Conservation (phyloP, 2,888 invertebrate species). For the Corbicula japonica region DNA sequence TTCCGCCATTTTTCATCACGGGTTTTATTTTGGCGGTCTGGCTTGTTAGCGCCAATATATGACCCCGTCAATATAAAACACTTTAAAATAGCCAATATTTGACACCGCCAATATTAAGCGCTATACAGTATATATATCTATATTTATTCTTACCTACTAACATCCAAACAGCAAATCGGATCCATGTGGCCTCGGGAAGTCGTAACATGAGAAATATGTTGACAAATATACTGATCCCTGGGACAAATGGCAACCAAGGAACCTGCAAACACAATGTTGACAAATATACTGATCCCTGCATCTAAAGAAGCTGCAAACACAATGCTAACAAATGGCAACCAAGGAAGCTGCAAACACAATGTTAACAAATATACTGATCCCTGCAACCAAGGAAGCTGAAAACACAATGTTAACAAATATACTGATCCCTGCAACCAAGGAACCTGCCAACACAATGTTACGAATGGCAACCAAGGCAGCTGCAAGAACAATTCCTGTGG, state of each 20-base stretch:
- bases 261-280: conserved; percentile 93
- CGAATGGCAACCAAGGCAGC: too few relatives aligned
- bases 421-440: not conserved
- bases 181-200: conserved; percentile 93
- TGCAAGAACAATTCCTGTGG: too few relatives aligned
- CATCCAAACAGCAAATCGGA: conserved; percentile 94
- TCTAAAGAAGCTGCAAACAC: conserved; percentile 91
- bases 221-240: conserved; percentile 92
- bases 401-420: not conserved
- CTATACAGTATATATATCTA: not conserved
- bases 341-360: conserved; percentile 90
- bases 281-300: conserved; percentile 94
- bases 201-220: conserved; percentile 95
- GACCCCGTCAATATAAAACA: not conserved
- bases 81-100: not conserved
- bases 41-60: not conserved
- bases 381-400: not conserved
- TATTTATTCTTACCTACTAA: conserved; percentile 88
- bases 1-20: not conserved
- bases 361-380: not conserved
- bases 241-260: conserved; percentile 93
- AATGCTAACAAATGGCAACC: conserved; percentile 90
- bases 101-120: not conserved
- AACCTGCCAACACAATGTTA: not conserved
- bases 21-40: not conserved